These are phyloP conservation scores for Erithacus rubecula DNA, from an alignment of 2,797 vertebrate genomes.

Conservation along the genomic window DNA sequence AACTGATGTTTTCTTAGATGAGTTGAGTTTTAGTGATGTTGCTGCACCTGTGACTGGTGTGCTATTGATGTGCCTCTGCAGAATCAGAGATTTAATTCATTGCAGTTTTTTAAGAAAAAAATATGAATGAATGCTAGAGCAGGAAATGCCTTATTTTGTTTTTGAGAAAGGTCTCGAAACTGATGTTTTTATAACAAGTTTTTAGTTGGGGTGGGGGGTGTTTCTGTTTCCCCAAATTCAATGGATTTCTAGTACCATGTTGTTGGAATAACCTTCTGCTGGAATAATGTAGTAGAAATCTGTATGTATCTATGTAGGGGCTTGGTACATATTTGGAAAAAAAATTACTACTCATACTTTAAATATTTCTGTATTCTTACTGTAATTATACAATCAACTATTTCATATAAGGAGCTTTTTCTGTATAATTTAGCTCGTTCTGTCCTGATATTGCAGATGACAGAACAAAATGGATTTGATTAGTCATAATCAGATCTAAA, in stretches of 20 bases:
- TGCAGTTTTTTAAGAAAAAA: fast-evolving
- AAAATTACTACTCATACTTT: fast-evolving
- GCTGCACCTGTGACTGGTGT: background rate
- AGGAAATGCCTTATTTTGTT: background rate
- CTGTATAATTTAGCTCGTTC: background rate
- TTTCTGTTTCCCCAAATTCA: background rate
- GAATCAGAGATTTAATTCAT: background rate
- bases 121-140: background rate
- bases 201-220: background rate
- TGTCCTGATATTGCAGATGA: background rate
- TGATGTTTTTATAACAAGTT: background rate
- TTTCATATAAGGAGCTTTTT: background rate
- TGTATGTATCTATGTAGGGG: background rate
- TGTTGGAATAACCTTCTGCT: background rate
- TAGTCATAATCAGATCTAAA: background rate
- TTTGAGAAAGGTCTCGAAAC: background rate
- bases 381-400: background rate
- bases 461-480: background rate
- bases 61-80: background rate
- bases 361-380: background rate
- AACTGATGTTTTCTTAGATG: background rate
- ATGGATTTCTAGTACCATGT: background rate
- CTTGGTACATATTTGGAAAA: background rate
- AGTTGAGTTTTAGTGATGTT: background rate
- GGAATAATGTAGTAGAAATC: background rate